phyloP scores from a whole-genome alignment of 2,797 vertebrate genomes.

The Acropternis orthonyx region DNA sequence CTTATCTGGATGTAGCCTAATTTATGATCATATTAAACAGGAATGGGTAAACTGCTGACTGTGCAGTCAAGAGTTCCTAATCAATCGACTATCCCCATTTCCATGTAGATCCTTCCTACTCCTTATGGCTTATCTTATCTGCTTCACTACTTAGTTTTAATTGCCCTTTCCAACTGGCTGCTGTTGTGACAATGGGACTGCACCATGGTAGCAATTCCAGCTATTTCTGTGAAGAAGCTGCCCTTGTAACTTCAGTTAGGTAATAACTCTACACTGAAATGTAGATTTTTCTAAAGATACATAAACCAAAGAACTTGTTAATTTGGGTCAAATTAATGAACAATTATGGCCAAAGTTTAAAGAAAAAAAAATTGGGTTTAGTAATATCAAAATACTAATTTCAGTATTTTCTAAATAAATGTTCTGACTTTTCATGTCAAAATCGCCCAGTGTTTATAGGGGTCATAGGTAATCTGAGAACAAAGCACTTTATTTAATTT shows the following conservation, averaged over 20 bases:
- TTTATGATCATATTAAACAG: background rate
- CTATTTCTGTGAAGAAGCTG: background rate
- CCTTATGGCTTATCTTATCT: background rate
- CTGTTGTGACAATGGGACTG: background rate
- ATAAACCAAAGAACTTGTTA: background rate
- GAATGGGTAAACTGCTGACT: background rate
- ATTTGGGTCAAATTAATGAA: background rate
- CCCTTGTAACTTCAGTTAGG: background rate
- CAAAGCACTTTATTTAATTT: background rate
- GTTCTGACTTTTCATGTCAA: background rate
- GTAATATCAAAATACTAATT: background rate
- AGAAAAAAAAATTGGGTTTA: background rate
- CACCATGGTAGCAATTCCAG: background rate
- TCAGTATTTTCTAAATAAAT: background rate
- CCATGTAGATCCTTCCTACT: background rate
- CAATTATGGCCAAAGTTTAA: background rate
- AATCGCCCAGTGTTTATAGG: background rate
- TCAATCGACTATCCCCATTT: background rate
- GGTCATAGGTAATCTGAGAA: background rate
- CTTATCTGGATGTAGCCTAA: background rate
- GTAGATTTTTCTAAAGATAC: background rate
- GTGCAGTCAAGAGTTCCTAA: background rate
- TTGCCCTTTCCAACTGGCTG: background rate
- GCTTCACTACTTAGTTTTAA: background rate
- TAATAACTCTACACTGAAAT: background rate